These are phyloP conservation scores for Chirona hameri DNA, from an alignment of 2,888 invertebrate genomes.

Conservation along the genomic window DNA sequence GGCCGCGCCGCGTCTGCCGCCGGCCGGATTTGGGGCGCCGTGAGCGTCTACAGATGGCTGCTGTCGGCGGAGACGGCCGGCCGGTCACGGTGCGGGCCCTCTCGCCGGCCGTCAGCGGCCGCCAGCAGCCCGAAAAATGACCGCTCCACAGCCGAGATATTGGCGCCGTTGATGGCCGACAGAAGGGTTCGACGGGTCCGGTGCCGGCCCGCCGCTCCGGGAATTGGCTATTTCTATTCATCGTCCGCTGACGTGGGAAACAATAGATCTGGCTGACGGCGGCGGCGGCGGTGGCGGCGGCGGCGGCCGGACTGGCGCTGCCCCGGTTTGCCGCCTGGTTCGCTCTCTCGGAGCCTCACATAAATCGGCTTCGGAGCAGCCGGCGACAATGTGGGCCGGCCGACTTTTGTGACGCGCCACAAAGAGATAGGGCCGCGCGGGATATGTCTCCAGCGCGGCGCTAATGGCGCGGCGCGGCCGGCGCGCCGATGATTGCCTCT, in stretches of 20 bases:
- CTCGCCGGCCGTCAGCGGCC: background rate
- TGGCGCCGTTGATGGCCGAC: background rate
- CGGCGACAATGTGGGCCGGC: conserved; percentile 1
- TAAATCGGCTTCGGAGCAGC: background rate
- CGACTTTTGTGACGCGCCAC: conserved; percentile 27
- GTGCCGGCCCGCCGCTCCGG: background rate
- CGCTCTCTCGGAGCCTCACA: background rate
- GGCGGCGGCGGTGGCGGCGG: too few relatives aligned
- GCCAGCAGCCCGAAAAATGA: background rate
- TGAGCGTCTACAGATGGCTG: background rate
- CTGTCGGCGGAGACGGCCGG: background rate
- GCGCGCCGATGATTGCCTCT: background rate
- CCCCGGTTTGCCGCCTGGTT: background rate
- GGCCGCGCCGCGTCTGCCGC: background rate
- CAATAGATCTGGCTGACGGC: too few relatives aligned
- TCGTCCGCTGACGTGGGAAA: background rate
- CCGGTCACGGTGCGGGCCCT: background rate
- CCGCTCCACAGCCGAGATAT: background rate
- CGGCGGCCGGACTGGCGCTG: too few relatives aligned
- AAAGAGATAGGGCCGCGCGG: background rate
- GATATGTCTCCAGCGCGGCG: background rate
- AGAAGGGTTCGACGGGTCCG: background rate
- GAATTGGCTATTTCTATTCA: conserved; percentile 22
- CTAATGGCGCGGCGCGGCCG: conserved; percentile 1
- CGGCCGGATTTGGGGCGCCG: background rate